Evolutionary conservation across 2,113 vertebrate genomes (phyloP).

Genomic region (Chroicocephalus ridibundus): DNA sequence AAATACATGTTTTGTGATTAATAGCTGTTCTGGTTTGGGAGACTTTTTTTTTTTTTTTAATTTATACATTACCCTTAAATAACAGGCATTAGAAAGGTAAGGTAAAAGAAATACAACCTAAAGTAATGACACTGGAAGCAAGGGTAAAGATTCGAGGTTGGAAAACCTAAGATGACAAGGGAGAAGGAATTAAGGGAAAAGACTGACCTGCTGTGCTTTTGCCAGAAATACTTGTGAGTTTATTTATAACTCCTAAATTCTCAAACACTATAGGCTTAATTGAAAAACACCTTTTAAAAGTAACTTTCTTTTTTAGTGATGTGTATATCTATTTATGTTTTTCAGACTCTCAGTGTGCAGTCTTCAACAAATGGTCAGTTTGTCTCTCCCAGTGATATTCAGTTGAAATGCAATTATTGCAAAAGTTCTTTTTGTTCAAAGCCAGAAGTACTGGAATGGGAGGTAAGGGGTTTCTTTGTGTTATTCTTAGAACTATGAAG

Average conservation of each 20-base stretch:
- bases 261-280: not conserved
- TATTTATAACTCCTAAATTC: not conserved
- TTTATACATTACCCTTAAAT: not conserved
- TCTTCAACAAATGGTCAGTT: slow-evolving; percentile 89
- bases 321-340: slow-evolving; percentile 24
- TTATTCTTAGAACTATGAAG: not conserved
- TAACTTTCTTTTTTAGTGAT: not conserved
- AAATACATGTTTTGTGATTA: not conserved
- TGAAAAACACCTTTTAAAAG: not conserved
- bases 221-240: not conserved
- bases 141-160: not conserved
- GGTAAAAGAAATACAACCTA: not conserved
- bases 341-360: slow-evolving; percentile 88
- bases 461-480: slow-evolving; percentile 75
- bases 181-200: not conserved
- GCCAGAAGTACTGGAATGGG: slow-evolving; percentile 95
- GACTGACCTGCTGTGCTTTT: not conserved
- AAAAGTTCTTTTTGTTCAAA: slow-evolving; percentile 92
- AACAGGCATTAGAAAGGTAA: not conserved
- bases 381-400: slow-evolving; percentile 80
- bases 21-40: not conserved
- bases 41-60: not conserved
- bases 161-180: not conserved
- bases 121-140: not conserved
- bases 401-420: slow-evolving; percentile 97